These are phyloP conservation scores for Drosophila emarginata DNA, from an alignment of 2,888 invertebrate genomes.

Conservation along the genomic window DNA sequence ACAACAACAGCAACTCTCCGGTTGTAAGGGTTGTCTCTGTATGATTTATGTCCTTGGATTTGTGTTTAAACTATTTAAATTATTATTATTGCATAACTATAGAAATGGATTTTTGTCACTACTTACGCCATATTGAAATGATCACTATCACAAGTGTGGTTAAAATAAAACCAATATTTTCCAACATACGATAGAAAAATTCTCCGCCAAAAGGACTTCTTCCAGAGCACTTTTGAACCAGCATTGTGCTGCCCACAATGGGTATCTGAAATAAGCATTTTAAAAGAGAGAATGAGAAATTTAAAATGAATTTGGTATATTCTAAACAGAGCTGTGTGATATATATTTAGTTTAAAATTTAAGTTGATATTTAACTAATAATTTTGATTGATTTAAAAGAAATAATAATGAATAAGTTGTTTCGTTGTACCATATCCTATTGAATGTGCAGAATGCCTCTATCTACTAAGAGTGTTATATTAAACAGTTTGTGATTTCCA, in stretches of 20 bases:
- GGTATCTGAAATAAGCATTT: slow-evolving; percentile 76
- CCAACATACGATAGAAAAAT: slow-evolving; percentile 70
- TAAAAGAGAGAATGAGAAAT: neutral
- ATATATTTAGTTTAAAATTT: no score
- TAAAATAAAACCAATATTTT: slow-evolving; percentile 79
- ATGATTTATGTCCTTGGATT: slow-evolving; percentile 55
- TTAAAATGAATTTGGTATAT: neutral
- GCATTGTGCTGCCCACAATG: slow-evolving; percentile 66
- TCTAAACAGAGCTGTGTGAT: no score
- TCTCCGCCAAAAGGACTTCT: slow-evolving; percentile 68
- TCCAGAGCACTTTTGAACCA: slow-evolving; percentile 71
- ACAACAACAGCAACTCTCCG: neutral
- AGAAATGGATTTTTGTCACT: slow-evolving; percentile 28
- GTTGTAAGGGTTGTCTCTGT: slow-evolving; percentile 1
- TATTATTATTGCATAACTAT: slow-evolving; percentile 23
- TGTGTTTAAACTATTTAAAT: neutral
- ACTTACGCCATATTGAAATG: slow-evolving; percentile 80
- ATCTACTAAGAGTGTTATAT: no score
- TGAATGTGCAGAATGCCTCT: no score
- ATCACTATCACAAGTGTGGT: slow-evolving; percentile 73
- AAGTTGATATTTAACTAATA: no score
- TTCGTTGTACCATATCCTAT: no score
- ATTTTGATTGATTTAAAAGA: no score
- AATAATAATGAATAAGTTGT: no score
- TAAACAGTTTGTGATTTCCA: no score